A percentile compares a stretch with the other conserved stretches of the same genome.
phyloP scores from a whole-genome alignment of 2,797 vertebrate genomes.

The Chelonia mydas region DNA sequence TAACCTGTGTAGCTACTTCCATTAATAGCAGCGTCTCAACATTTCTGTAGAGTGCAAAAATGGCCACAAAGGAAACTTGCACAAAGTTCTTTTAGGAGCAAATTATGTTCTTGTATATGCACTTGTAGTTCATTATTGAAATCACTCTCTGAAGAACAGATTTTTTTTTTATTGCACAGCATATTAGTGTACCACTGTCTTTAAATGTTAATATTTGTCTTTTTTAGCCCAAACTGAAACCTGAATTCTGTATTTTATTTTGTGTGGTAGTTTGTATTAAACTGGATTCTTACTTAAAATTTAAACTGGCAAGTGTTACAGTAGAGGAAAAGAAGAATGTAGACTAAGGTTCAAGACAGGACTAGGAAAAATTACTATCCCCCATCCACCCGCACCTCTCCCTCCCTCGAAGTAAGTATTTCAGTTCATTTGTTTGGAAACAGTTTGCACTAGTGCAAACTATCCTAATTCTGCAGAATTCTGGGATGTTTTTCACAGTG shows the following conservation, averaged over 20 bases:
- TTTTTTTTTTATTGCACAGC: background rate
- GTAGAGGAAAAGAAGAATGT: background rate
- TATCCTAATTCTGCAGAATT: background rate
- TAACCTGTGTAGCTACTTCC: background rate
- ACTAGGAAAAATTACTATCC: background rate
- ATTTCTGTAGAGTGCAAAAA: background rate
- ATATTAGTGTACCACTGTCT: background rate
- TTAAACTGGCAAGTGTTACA: background rate
- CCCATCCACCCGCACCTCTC: background rate
- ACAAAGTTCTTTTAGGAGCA: background rate
- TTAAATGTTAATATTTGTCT: background rate
- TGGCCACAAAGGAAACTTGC: background rate
- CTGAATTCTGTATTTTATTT: background rate
- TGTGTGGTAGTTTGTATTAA: background rate
- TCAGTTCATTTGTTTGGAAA: background rate
- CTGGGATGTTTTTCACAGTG: background rate
- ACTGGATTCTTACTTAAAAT: background rate
- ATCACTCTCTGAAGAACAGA: background rate
- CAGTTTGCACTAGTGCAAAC: background rate
- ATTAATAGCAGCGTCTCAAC: background rate
- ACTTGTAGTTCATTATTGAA: background rate
- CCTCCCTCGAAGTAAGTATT: background rate
- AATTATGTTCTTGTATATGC: background rate
- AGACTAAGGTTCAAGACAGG: background rate
- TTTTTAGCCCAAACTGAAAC: background rate